phyloP scores from a whole-genome alignment of 1,140 invertebrate species.

The Drosophila persimilis region DNA sequence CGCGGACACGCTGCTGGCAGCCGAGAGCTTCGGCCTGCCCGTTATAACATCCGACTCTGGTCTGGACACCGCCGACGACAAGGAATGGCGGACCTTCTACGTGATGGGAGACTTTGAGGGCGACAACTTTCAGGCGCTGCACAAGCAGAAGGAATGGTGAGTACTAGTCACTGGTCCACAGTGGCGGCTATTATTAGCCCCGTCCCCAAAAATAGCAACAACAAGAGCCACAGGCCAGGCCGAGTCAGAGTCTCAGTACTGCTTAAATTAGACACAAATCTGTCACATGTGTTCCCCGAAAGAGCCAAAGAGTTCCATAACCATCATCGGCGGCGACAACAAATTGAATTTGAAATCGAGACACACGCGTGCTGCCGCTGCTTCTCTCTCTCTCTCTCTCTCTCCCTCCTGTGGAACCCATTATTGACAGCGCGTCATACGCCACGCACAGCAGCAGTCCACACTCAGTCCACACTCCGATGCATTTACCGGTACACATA shows the following conservation, averaged over 20 bases:
- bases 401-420: not conserved
- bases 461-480: not conserved
- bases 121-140: constrained; percentile 86
- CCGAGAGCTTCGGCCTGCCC: constrained; percentile 86
- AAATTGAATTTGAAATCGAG: constrained; percentile 77
- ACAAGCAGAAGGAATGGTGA: constrained; percentile 87
- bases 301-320: constrained; percentile 38
- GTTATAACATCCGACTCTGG: constrained; percentile 87
- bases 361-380: constrained; percentile 55
- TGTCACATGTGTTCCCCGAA: constrained; percentile 39
- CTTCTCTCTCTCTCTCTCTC: constrained; percentile 5
- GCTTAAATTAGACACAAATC: constrained; percentile 57
- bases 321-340: constrained; percentile 26
- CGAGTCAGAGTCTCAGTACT: not conserved
- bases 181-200: constrained; percentile 21
- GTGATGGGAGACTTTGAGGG: constrained; percentile 89
- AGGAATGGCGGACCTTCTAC: constrained; percentile 87
- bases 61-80: constrained; percentile 85
- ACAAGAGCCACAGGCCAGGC: constrained; percentile 7
- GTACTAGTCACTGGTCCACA: constrained; percentile 32
- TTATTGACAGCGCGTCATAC: constrained; percentile 57
- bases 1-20: constrained; percentile 84
- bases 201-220: not conserved
- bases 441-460: constrained; percentile 30
- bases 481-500: not conserved